Evolutionary conservation across 1,140 invertebrate species (phyloP).

Genomic region (Ctenoplectra terminalis): DNA sequence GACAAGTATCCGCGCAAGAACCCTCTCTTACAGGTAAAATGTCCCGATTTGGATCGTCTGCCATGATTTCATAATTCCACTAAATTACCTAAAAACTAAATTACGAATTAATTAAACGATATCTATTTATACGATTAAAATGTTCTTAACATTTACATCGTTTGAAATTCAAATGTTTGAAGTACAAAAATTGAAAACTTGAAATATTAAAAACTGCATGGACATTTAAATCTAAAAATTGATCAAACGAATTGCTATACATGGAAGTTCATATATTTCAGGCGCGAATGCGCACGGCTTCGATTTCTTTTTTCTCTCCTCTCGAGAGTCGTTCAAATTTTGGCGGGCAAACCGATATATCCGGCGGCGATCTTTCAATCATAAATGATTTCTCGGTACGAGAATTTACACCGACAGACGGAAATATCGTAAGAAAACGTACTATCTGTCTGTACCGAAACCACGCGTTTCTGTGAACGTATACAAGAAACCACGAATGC

Average conservation of each 20-base stretch:
- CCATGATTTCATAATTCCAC: conserved; percentile 64
- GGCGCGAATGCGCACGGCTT: conserved; percentile 24
- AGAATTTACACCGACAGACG: neutral
- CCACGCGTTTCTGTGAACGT: conserved; percentile 58
- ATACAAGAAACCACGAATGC: conserved; percentile 47
- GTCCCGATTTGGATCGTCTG: conserved; percentile 74
- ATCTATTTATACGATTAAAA: too few relatives aligned
- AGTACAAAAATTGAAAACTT: neutral
- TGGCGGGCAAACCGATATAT: conserved; percentile 39
- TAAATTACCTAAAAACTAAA: conserved; percentile 20
- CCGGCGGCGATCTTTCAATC: conserved; percentile 41
- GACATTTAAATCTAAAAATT: neutral
- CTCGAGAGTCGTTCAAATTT: conserved; percentile 39
- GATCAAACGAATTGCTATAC: neutral
- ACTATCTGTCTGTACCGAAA: conserved; percentile 39
- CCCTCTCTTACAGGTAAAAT: conserved; percentile 72
- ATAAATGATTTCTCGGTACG: neutral
- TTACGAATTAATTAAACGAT: too few relatives aligned
- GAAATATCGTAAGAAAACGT: conserved; percentile 41
- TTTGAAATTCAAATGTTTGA: neutral
- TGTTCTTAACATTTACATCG: too few relatives aligned
- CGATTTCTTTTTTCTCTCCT: conserved; percentile 20
- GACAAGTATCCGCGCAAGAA: conserved; percentile 69
- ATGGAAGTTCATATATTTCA: neutral
- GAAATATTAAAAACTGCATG: neutral